Percentiles rank a stretch among this genome's conserved stretches.
Evolutionary conservation across 1,140 invertebrate species (phyloP).

Genomic region (Leptinotarsa lineolata): DNA sequence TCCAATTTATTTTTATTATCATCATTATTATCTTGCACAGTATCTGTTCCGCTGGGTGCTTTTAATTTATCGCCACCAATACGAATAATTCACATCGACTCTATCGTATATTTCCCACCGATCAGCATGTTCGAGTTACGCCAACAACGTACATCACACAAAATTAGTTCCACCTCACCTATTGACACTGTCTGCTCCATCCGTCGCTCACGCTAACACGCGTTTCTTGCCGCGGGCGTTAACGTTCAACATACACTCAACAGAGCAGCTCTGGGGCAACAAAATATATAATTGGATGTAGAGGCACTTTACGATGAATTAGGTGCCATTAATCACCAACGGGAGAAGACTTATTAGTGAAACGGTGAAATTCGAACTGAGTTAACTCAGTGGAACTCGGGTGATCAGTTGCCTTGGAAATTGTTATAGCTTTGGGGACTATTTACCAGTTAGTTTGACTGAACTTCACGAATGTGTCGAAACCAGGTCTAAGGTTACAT

Average conservation of each 20-base stretch:
- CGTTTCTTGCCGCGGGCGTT: background rate
- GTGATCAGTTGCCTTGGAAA: background rate
- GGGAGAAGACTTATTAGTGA: background rate
- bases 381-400: background rate
- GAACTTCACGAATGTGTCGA: too few relatives aligned
- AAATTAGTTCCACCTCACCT: background rate
- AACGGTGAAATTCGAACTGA: background rate
- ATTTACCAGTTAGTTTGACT: too few relatives aligned
- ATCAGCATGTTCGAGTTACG: too few relatives aligned
- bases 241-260: background rate
- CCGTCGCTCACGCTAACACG: background rate
- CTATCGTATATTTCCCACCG: too few relatives aligned
- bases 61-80: too few relatives aligned
- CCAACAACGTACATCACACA: too few relatives aligned
- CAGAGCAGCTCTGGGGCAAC: background rate
- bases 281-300: background rate
- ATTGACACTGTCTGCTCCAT: background rate
- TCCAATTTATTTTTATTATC: too few relatives aligned
- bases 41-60: too few relatives aligned
- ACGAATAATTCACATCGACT: too few relatives aligned
- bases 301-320: background rate
- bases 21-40: too few relatives aligned
- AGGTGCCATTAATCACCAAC: background rate
- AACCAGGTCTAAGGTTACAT: too few relatives aligned
- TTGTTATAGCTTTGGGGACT: too few relatives aligned